Base-by-base conservation (phyloP, 2,888 invertebrate genomes). In the Drosophila seclusa region DNA sequence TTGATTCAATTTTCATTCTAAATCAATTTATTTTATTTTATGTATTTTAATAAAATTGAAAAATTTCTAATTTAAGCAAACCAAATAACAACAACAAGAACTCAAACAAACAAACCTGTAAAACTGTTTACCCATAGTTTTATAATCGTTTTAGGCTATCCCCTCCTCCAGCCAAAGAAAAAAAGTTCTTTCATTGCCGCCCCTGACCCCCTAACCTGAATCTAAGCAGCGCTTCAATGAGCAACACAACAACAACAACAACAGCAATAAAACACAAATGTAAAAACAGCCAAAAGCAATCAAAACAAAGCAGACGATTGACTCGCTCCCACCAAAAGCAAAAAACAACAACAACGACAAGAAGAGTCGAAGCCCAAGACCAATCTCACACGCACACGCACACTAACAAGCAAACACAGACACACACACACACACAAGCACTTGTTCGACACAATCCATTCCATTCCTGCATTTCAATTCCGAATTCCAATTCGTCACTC, bases 291-390 rank as follows among this genome's bases (percentile, higher is more conserved):
- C 68, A 80, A 84, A 82, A 73, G 80, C 83, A 88, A 87, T 82
- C 89, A 88, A 88, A 85, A 88, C 88, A 86, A 82, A 78, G 68
- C 74, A 85, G 82, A 65, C 87, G 78, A 82, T 87, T 87, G 87
- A 85, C 87, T 89, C 75, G 81, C 65, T 62, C 63, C 70, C 67
- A 53, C 2, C 42, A 57, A 42, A 42, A n/a, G n/a, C 38, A 45
- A 10, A 24, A 31, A n/a, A 40, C 40, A 60, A 55, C 40, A 66
- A 52, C 40, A 68, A 55, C 58, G 69, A 58, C 69, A 61, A 49
- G 27, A 62, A 54, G 53, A 74, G 54, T 58, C 40, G 45, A 49
- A 49, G 55, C 52, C 63, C 50, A 57, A 48, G 58, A 40, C 32
- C 34, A 31, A 49, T n/a, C 38, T 18, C 36, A 36, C 42, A 34